Conservation (phyloP, 2,888 invertebrate species). For the Meiosimyza platycephala region DNA sequence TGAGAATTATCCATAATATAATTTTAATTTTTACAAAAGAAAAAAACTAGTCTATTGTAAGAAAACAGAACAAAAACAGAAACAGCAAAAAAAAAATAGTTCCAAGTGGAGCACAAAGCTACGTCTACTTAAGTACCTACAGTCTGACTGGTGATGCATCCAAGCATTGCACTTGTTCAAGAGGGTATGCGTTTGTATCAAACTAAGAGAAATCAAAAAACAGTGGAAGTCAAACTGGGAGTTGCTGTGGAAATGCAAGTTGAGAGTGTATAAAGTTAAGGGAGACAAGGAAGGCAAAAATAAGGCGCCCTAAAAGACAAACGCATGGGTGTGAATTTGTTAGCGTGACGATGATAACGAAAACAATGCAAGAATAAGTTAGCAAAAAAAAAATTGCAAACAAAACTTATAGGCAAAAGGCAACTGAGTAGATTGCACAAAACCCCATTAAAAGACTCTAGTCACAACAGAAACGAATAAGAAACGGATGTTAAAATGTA, state of each 20-base stretch:
- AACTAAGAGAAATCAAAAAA: neutral
- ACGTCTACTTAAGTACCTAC: neutral
- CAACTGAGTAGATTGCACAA: neutral
- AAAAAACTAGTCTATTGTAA: too few species aligned
- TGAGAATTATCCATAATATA: too few species aligned
- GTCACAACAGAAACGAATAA: neutral
- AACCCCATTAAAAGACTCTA: neutral
- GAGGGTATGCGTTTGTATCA: neutral
- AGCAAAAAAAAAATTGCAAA: neutral
- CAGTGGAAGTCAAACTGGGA: constrained; percentile 1
- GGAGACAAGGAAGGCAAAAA: neutral
- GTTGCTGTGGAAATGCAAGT: neutral
- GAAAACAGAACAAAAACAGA: too few species aligned
- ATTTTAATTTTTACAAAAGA: too few species aligned
- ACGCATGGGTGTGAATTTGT: constrained; percentile 26
- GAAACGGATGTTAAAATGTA: neutral
- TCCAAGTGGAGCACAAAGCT: constrained; percentile 28
- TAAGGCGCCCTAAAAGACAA: constrained; percentile 10
- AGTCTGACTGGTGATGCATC: constrained; percentile 24
- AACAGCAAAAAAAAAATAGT: constrained; percentile 20
- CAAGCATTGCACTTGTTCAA: constrained; percentile 19
- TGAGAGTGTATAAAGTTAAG: neutral
- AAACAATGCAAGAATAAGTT: constrained; percentile 12
- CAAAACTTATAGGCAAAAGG: neutral
- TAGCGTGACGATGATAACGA: constrained; percentile 38